Percentiles rank a stretch among this genome's conserved stretches.
These are phyloP conservation scores for Sphenopsis melanotis DNA, from an alignment of 2,797 vertebrate species.

Conservation along the genomic window DNA sequence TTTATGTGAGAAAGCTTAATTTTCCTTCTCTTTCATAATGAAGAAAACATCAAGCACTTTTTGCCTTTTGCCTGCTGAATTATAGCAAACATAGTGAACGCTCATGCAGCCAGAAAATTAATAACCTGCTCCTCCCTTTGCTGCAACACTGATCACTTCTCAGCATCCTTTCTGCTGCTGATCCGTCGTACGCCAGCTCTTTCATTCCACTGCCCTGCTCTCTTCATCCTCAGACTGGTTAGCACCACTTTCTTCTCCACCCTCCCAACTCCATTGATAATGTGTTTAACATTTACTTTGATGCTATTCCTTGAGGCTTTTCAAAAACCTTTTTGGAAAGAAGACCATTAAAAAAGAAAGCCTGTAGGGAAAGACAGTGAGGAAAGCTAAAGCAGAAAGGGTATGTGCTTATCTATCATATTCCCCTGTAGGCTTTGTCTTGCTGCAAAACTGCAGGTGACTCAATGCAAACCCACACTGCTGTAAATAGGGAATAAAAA, in stretches of 20 bases:
- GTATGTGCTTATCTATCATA: not conserved
- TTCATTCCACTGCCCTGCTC: not conserved
- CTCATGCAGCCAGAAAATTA: not conserved
- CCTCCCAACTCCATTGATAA: not conserved
- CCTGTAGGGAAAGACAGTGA: not conserved
- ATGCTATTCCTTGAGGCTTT: not conserved
- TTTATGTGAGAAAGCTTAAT: not conserved
- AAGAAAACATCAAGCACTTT: not conserved
- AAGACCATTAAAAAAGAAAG: not conserved
- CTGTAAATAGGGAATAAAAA: not conserved
- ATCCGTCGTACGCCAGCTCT: fast-evolving
- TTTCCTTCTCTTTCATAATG: not conserved
- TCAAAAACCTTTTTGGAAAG: not conserved
- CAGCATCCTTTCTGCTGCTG: not conserved
- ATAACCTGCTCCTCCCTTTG: not conserved
- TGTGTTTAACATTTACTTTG: constrained; percentile 17
- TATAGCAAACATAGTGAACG: not conserved
- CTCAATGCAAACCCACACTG: not conserved
- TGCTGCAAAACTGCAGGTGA: not conserved
- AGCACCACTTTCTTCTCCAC: not conserved
- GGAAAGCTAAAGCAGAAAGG: not conserved
- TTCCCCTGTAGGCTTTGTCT: not conserved
- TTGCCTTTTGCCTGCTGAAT: not conserved
- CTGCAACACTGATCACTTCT: not conserved
- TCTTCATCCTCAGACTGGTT: not conserved